These are phyloP conservation scores for Diglossa cyanea DNA, from an alignment of 2,797 vertebrate species.

Conservation along the genomic window DNA sequence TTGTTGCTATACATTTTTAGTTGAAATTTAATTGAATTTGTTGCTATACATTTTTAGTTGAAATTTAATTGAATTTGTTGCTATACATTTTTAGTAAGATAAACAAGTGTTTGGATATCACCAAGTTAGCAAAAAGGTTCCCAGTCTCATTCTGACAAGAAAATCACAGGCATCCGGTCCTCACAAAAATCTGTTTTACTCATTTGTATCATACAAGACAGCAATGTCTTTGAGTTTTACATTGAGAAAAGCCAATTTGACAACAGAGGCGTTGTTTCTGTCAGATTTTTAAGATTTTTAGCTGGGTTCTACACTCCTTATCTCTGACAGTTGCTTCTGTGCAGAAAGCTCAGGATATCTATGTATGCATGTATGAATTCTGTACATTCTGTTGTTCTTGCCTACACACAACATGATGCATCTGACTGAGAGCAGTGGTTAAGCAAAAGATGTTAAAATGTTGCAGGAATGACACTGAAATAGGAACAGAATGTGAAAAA, in stretches of 20 bases:
- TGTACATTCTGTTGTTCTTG: background rate
- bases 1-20: too few relatives aligned
- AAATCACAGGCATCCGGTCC: background rate
- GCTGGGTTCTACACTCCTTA: accelerated
- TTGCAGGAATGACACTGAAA: background rate
- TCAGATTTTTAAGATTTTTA: background rate
- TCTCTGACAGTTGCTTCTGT: background rate
- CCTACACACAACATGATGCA: background rate
- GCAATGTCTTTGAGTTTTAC: background rate
- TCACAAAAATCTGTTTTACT: background rate
- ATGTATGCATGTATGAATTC: background rate
- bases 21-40: background rate
- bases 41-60: background rate
- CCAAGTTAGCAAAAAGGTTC: background rate
- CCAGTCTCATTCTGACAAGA: background rate
- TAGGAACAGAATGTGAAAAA: background rate
- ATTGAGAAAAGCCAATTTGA: background rate
- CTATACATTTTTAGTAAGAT: background rate
- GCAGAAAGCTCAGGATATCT: background rate
- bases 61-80: background rate
- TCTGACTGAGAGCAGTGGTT: background rate
- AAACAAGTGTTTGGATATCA: background rate
- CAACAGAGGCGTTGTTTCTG: background rate
- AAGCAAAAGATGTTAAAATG: background rate
- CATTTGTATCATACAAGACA: background rate